Conservation (phyloP, 2,113 vertebrate species). For the Eonycteris spelaea region DNA sequence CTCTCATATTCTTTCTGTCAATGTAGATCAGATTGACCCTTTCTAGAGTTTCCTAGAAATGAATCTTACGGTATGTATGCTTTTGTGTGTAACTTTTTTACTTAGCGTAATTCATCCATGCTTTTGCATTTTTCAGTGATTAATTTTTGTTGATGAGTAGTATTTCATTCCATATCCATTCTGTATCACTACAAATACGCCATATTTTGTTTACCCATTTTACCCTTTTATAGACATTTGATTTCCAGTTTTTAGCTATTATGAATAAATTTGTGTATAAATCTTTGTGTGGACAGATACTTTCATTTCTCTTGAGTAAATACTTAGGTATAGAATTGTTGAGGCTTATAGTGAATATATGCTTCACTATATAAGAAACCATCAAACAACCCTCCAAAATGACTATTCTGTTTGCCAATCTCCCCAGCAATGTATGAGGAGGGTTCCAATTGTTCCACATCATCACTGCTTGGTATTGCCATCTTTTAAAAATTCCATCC, state of each 20-base stretch:
- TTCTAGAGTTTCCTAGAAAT: not conserved
- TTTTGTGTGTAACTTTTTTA: not conserved
- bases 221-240: not conserved
- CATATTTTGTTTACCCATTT: not conserved
- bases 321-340: not conserved
- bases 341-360: not conserved
- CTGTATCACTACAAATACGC: not conserved
- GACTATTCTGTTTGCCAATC: not conserved
- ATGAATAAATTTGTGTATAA: not conserved
- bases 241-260: not conserved
- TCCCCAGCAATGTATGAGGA: not conserved
- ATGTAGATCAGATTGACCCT: not conserved
- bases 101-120: not conserved
- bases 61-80: not conserved
- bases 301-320: conserved; percentile 31
- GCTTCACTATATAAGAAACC: not conserved
- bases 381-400: not conserved
- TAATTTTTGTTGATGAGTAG: not conserved
- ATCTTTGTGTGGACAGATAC: not conserved
- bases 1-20: not conserved
- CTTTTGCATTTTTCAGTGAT: not conserved
- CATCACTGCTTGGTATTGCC: not conserved
- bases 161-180: not conserved
- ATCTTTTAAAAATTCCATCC: not conserved
- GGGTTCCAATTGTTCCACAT: not conserved